Percentiles rank a stretch among this genome's conserved stretches.
These are phyloP conservation scores for Clusia tigrina DNA, from an alignment of 2,888 invertebrate genomes.

Conservation along the genomic window DNA sequence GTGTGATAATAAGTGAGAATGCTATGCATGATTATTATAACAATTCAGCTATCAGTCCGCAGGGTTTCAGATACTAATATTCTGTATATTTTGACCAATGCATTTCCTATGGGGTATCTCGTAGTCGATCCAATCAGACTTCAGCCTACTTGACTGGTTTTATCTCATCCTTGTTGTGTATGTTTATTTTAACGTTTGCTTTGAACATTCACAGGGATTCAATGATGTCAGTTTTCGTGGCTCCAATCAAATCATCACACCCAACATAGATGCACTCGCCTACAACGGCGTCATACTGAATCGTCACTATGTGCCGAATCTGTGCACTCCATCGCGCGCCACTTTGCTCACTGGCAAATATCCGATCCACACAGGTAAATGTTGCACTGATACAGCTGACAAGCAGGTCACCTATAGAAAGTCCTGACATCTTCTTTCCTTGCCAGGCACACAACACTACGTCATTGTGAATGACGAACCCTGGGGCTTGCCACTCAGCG, in stretches of 20 bases:
- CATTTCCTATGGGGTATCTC: no score
- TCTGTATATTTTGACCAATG: no score
- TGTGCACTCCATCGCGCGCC: slow-evolving; percentile 85
- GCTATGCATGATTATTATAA: no score
- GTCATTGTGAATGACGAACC: slow-evolving; percentile 75
- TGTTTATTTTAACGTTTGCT: neutral
- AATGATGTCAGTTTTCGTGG: slow-evolving; percentile 93
- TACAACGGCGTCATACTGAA: slow-evolving; percentile 86
- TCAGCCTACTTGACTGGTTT: no score
- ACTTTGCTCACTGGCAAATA: slow-evolving; percentile 87
- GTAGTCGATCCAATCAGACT: no score
- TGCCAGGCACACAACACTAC: slow-evolving; percentile 75
- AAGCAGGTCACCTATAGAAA: slow-evolving; percentile 25
- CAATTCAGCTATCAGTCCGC: no score
- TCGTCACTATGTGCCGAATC: slow-evolving; percentile 81
- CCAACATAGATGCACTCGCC: slow-evolving; percentile 88
- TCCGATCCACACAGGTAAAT: slow-evolving; percentile 78
- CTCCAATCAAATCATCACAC: slow-evolving; percentile 87
- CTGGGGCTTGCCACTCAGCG: slow-evolving; percentile 74
- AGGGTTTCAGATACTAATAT: no score
- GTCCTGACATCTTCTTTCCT: neutral
- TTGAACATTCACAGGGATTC: slow-evolving; percentile 79
- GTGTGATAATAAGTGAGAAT: no score
- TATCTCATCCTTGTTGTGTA: no score
- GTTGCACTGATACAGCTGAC: slow-evolving; percentile 18